A percentile compares a stretch with the other conserved stretches of the same genome.
These are phyloP conservation scores for Himalopsyche tibetana DNA, from an alignment of 2,888 invertebrate genomes.

Conservation along the genomic window DNA sequence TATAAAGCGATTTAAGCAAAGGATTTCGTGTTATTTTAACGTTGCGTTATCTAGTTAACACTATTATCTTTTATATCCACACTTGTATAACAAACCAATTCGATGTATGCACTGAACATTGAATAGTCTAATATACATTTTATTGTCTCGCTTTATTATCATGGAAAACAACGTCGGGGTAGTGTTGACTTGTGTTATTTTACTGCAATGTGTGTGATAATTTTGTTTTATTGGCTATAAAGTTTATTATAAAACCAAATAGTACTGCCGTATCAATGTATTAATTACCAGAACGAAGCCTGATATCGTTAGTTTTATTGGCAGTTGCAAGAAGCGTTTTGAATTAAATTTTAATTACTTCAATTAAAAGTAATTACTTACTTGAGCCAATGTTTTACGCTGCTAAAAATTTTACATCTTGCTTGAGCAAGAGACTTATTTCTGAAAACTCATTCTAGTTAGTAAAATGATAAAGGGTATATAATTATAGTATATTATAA, in stretches of 20 bases:
- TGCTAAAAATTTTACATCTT: too few relatives aligned
- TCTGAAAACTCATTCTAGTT: too few relatives aligned
- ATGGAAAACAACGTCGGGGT: not conserved
- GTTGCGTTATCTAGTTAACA: conserved; percentile 24
- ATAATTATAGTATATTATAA: too few relatives aligned
- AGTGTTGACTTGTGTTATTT: conserved; percentile 2
- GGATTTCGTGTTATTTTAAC: conserved; percentile 37
- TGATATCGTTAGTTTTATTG: not conserved
- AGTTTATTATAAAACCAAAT: conserved; percentile 21
- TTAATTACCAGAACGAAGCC: not conserved
- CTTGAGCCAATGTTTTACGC: too few relatives aligned
- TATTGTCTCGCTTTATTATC: not conserved
- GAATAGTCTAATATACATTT: conserved; percentile 6
- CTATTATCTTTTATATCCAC: not conserved
- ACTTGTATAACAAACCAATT: not conserved
- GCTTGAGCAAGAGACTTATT: too few relatives aligned
- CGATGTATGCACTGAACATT: conserved; percentile 34
- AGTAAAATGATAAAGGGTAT: too few relatives aligned
- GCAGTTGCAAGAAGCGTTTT: too few relatives aligned
- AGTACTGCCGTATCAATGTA: not conserved
- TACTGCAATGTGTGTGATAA: conserved; percentile 2
- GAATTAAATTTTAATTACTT: too few relatives aligned
- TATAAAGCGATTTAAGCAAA: conserved; percentile 4
- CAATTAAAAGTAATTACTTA: too few relatives aligned
- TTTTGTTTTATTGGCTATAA: conserved; percentile 28